Conservation (phyloP, 2,113 vertebrate genomes). For the Pyxicephalus adspersus region DNA sequence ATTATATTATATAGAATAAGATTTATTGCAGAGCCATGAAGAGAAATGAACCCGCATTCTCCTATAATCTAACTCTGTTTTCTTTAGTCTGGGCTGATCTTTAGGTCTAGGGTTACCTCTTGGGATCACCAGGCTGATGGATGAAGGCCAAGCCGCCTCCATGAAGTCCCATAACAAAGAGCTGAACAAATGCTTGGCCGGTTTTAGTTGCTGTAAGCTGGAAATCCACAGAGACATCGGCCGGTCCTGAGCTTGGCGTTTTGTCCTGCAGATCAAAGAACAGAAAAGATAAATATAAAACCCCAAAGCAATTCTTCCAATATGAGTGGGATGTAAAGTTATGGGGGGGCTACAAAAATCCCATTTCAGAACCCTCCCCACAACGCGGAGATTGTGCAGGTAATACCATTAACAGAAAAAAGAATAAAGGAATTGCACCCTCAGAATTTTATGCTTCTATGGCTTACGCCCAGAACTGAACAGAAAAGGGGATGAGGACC, state of each 20-base stretch:
- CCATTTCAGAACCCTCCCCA: no score
- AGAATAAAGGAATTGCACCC: no score
- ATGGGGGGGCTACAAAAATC: no score
- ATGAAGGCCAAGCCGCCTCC: conserved; percentile 88
- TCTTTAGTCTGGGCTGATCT: neutral
- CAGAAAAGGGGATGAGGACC: no score
- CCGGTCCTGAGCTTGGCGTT: conserved; percentile 84
- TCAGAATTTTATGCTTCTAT: no score
- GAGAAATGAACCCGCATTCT: no score
- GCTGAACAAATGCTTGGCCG: conserved; percentile 79
- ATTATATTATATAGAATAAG: no score
- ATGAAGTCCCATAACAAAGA: conserved; percentile 88
- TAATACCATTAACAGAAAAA: no score
- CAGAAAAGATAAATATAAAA: neutral
- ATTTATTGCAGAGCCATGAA: no score
- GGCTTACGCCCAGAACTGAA: no score
- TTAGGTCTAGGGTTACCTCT: conserved; percentile 76
- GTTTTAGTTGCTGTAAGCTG: conserved; percentile 81
- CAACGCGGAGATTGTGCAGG: no score
- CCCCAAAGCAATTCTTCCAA: neutral
- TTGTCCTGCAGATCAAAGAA: conserved; percentile 69
- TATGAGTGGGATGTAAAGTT: neutral
- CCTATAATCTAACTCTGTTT: no score
- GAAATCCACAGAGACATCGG: conserved; percentile 93
- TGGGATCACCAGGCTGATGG: conserved; percentile 86